Base-by-base conservation (phyloP, 2,888 invertebrate species). In the Mactromeris polynyma region DNA sequence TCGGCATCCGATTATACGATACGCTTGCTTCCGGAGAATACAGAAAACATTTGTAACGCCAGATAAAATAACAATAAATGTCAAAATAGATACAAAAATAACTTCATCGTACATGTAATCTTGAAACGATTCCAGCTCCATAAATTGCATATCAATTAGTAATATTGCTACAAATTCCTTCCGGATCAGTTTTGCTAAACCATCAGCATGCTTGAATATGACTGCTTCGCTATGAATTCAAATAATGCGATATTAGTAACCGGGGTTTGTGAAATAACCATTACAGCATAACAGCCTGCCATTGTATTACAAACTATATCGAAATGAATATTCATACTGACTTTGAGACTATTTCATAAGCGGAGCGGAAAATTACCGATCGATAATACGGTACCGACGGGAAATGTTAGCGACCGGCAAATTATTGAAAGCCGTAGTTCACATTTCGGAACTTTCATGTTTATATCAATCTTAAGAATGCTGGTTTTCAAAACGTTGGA, bases 71-170 rank as follows among this genome's bases (percentile, higher is more conserved):
- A 46, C 46, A 46, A 46, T 46, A 46, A 46, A 46, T 46, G 46
- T 46, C 46, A 17, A 17, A 17, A 46, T n/a, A 46, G 6, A 17
- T 7, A 11, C 26, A 64, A 1, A 26, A 26, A 64, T 64, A 26
- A 64, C 11, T 26, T 3, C 58, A 26, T 64, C 11, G 26, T 64
- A 64, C 58, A 64, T 11, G 26, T 64, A 11, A 26, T 11, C n/a
- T 64, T 64, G 58, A 64, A 64, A 21, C 26, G 58, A 64, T 64
- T 64, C 58, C 58, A 64, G n/a, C n/a, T 26, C 6, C 58, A 58
- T 58, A 58, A 58, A 58, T 58, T 58, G 58, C n/a, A 58, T 58
- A 21, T 64, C 58, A 64, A 64, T 64, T n/a, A 26, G 26, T 64
- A 26, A 7, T 6, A 51, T 51, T 51, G 1, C 58, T 26, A n/a